Percentiles rank a stretch among this genome's conserved stretches.
phyloP scores from a whole-genome alignment of 1,140 invertebrate species.

The Fopius arisanus region DNA sequence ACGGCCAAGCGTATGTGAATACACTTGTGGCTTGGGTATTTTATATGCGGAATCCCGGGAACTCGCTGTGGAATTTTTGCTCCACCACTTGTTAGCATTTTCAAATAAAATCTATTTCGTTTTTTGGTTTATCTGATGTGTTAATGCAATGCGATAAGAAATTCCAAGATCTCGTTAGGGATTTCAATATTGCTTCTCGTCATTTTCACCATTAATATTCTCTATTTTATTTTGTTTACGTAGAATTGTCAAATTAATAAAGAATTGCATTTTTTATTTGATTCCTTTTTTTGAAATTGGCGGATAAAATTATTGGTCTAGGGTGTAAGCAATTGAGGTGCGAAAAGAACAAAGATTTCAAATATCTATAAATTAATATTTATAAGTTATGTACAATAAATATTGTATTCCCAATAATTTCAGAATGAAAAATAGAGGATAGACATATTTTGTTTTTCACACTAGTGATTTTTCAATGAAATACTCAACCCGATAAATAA shows the following conservation, averaged over 20 bases:
- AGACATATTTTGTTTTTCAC: too few relatives aligned
- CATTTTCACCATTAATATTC: neutral
- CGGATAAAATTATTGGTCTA: too few relatives aligned
- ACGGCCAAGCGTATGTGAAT: neutral
- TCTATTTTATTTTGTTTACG: neutral
- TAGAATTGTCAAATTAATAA: neutral
- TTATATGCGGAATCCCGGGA: neutral
- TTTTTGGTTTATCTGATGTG: constrained; percentile 10
- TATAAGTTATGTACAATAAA: too few relatives aligned
- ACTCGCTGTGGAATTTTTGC: neutral
- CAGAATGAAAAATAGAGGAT: too few relatives aligned
- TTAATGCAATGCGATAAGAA: neutral
- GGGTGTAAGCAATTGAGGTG: too few relatives aligned
- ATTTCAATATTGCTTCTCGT: neutral
- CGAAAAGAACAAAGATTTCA: too few relatives aligned
- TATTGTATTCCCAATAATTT: too few relatives aligned
- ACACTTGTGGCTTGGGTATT: neutral
- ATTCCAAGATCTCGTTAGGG: neutral
- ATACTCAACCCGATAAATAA: too few relatives aligned
- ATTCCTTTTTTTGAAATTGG: too few relatives aligned
- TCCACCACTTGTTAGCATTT: neutral
- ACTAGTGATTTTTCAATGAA: too few relatives aligned
- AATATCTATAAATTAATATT: too few relatives aligned
- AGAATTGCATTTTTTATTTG: too few relatives aligned
- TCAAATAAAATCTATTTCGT: neutral